phyloP scores from a whole-genome alignment of 2,113 vertebrate species.

The Elephas maximus region DNA sequence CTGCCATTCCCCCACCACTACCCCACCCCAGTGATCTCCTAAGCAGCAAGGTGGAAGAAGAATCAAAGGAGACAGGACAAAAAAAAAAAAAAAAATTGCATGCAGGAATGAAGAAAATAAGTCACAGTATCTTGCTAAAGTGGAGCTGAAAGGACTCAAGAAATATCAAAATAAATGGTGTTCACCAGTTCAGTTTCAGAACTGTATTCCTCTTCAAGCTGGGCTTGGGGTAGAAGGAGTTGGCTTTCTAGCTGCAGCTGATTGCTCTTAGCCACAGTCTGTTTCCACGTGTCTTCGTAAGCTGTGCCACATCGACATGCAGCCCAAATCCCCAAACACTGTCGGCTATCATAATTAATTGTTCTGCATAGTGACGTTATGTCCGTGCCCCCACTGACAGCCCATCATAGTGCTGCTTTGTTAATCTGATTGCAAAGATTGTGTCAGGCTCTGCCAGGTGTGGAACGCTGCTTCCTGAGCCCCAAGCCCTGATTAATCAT shows the following conservation, averaged over 20 bases:
- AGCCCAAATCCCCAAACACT: not conserved
- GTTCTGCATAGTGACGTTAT: not conserved
- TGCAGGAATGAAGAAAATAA: not conserved
- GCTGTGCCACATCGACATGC: not conserved
- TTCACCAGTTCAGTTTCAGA: not conserved
- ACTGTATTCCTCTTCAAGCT: not conserved
- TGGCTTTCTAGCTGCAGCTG: not conserved
- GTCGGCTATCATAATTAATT: not conserved
- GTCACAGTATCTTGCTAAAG: not conserved
- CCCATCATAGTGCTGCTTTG: not conserved
- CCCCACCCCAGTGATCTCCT: too few relatives aligned
- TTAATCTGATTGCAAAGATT: conserved; percentile 19
- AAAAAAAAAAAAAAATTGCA: not conserved
- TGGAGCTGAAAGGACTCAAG: not conserved
- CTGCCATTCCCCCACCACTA: accelerated
- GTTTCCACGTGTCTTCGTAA: not conserved
- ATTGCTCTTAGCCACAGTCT: not conserved
- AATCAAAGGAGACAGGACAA: not conserved
- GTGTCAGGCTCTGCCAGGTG: conserved; percentile 16
- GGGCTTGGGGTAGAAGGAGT: not conserved
- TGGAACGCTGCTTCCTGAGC: not conserved
- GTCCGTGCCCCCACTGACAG: not conserved
- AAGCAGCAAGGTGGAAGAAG: not conserved
- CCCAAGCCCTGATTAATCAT: not conserved
- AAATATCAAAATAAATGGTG: not conserved